phyloP scores from a whole-genome alignment of 2,888 invertebrate genomes.

The Alviniconcha strummeri region DNA sequence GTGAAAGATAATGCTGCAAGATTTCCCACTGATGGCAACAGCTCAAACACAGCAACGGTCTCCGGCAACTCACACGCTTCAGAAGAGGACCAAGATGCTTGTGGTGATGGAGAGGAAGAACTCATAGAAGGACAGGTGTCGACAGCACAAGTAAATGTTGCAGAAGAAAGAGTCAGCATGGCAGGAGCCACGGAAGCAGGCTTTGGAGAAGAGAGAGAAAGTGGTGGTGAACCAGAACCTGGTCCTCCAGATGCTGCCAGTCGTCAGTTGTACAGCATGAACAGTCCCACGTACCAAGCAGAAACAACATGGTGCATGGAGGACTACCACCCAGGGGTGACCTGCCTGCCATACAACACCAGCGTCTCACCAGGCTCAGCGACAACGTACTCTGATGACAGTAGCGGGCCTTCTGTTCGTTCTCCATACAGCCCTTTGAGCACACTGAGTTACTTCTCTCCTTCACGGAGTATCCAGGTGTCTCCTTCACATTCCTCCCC shows the following conservation, averaged over 20 bases:
- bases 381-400: background rate
- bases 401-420: background rate
- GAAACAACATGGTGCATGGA: slow-evolving; percentile 53
- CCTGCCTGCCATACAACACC: slow-evolving; percentile 48
- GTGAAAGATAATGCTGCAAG: too few species aligned
- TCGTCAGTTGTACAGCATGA: slow-evolving; percentile 57
- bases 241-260: background rate
- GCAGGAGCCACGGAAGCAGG: background rate
- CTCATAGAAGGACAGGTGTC: background rate
- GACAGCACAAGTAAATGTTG: background rate
- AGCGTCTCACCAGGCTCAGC: background rate
- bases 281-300: slow-evolving; percentile 65
- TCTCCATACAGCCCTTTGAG: slow-evolving; percentile 62
- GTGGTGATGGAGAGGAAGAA: background rate
- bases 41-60: too few species aligned
- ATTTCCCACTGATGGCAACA: too few species aligned
- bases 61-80: too few species aligned
- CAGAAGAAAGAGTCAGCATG: background rate
- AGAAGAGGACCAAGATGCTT: background rate
- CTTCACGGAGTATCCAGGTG: background rate
- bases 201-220: background rate
- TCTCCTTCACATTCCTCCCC: slow-evolving; percentile 37
- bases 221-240: background rate
- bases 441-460: slow-evolving; percentile 55
- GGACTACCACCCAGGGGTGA: slow-evolving; percentile 51